A percentile compares a stretch with the other conserved stretches of the same genome.
phyloP scores from a whole-genome alignment of 2,888 invertebrate species.

The Aporophyla lueneburgensis region DNA sequence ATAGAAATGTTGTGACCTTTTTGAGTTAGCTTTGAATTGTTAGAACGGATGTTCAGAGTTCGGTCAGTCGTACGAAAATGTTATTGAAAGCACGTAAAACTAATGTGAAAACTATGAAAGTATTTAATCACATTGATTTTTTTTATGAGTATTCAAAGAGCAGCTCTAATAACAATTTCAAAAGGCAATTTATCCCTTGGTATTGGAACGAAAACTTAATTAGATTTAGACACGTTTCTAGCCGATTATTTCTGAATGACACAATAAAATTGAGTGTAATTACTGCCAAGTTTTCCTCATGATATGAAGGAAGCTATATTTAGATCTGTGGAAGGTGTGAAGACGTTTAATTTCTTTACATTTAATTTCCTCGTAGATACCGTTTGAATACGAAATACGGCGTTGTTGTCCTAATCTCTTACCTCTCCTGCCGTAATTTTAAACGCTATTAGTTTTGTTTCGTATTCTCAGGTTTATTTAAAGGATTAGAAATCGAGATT shows the following conservation, averaged over 20 bases:
- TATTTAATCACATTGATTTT: neutral
- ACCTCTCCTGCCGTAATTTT: constrained; percentile 10
- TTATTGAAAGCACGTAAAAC: constrained; percentile 10
- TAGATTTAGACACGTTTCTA: constrained; percentile 11
- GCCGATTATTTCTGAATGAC: constrained; percentile 19
- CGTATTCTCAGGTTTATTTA: constrained; percentile 23
- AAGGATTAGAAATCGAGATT: neutral
- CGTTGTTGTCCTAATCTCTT: constrained; percentile 27
- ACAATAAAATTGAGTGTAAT: constrained; percentile 17
- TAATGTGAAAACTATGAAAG: constrained; percentile 19
- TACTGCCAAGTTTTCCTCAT: constrained; percentile 8
- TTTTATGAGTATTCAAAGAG: neutral
- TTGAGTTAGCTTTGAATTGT: constrained; percentile 7
- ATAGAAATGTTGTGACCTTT: constrained; percentile 41
- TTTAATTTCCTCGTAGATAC: constrained; percentile 39
- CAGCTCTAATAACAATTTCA: neutral
- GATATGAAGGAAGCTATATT: constrained; percentile 20
- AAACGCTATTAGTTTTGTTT: constrained; percentile 29
- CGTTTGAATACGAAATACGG: constrained; percentile 47
- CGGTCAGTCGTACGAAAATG: neutral
- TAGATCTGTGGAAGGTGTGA: constrained; percentile 20
- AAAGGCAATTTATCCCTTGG: neutral
- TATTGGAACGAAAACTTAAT: constrained; percentile 1
- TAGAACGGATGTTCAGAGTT: neutral
- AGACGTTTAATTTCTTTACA: constrained; percentile 41